Conservation (phyloP, 2,113 vertebrate species). For the Scomber colias region DNA sequence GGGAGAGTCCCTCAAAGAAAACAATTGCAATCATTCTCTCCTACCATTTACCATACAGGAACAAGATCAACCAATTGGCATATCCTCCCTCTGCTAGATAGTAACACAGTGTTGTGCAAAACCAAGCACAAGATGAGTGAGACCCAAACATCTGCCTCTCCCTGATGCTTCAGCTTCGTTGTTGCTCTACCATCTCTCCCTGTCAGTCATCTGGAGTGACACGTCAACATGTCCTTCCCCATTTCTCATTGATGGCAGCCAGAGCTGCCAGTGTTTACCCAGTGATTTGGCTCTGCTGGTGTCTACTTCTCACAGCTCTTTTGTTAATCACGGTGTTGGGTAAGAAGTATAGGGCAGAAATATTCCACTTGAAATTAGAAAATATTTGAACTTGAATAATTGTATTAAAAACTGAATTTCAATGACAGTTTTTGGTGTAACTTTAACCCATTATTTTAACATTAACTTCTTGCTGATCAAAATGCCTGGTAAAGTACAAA, state of each 20-base stretch:
- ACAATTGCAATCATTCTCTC: constrained; percentile 34
- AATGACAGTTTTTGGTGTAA: too few species aligned
- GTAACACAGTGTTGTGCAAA: constrained; percentile 20
- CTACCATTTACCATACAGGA: constrained; percentile 51
- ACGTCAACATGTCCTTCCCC: constrained; percentile 45
- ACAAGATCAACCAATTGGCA: constrained; percentile 64
- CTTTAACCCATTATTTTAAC: too few species aligned
- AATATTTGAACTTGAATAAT: too few species aligned
- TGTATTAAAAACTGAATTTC: too few species aligned
- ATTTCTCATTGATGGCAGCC: constrained; percentile 60
- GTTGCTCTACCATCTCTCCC: constrained; percentile 54
- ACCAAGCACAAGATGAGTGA: constrained; percentile 36
- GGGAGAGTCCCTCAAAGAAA: constrained; percentile 57
- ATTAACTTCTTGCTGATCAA: too few species aligned
- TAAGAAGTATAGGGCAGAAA: constrained; percentile 34
- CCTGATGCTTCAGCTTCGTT: constrained; percentile 43
- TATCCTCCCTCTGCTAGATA: constrained; percentile 30
- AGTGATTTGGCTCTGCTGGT: constrained; percentile 69
- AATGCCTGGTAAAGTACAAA: too few species aligned
- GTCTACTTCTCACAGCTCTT: constrained; percentile 57
- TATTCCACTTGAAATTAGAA: too few species aligned
- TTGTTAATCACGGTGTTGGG: constrained; percentile 74
- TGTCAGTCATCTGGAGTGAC: constrained; percentile 77
- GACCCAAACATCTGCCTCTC: constrained; percentile 62
- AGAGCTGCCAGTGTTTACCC: constrained; percentile 53